These are phyloP conservation scores for Synchiropus splendidus DNA, from an alignment of 2,113 vertebrate genomes.

Conservation along the genomic window DNA sequence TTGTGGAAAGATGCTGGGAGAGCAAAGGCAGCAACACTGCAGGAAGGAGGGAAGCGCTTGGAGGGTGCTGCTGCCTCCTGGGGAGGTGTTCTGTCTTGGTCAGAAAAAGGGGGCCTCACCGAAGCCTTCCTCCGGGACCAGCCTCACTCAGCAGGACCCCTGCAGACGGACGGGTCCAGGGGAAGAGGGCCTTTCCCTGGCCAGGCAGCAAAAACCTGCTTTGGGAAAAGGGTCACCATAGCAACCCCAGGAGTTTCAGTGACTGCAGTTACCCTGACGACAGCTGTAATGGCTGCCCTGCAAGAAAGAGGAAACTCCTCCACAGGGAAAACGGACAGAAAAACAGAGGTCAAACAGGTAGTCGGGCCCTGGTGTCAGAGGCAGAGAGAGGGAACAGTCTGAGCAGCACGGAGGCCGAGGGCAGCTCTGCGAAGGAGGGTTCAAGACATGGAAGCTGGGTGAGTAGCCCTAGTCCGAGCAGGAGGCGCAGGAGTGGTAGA, in stretches of 20 bases:
- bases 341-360: constrained; percentile 13
- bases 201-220: constrained; percentile 48
- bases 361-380: constrained; percentile 30
- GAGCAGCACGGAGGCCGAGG: constrained; percentile 15
- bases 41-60: constrained; percentile 15
- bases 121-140: constrained; percentile 32
- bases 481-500: constrained; percentile 25
- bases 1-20: constrained; percentile 40
- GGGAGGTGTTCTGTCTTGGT: constrained; percentile 46
- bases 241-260: constrained; percentile 62
- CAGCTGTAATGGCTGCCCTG: constrained; percentile 43
- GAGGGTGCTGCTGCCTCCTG: constrained; percentile 41
- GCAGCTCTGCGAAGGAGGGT: constrained; percentile 14
- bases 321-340: constrained; percentile 48
- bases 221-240: constrained; percentile 63
- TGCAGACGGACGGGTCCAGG: constrained; percentile 31
- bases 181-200: too few species aligned
- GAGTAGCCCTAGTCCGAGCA: constrained; percentile 27
- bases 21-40: constrained; percentile 13
- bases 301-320: constrained; percentile 51
- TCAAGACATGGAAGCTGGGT: constrained; percentile 21
- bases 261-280: constrained; percentile 64
- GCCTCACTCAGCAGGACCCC: constrained; percentile 32
- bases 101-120: constrained; percentile 46
- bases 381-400: constrained; percentile 20